Evolutionary conservation across 1,140 invertebrate species (phyloP).

Genomic region (Drosophila trapezifrons): DNA sequence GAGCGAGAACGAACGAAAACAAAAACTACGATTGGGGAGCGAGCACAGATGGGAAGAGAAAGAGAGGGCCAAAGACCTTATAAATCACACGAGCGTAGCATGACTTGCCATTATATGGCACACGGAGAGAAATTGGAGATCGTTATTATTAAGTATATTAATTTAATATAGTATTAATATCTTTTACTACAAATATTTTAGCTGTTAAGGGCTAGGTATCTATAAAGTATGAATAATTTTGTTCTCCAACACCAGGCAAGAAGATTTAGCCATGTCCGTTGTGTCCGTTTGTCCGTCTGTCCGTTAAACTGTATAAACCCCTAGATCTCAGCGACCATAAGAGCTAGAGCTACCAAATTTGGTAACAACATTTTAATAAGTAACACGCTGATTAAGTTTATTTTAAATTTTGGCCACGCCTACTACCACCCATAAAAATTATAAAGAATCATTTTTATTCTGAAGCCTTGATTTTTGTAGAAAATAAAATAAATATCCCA

Average conservation of each 20-base stretch:
- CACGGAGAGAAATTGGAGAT: constrained; percentile 22
- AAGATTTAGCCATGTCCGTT: not conserved
- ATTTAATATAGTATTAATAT: not conserved
- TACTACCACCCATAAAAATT: too few relatives aligned
- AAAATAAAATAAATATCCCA: too few relatives aligned
- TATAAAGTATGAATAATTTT: not conserved
- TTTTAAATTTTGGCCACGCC: too few relatives aligned
- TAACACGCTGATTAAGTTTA: too few relatives aligned
- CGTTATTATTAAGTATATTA: not conserved
- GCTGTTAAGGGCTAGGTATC: too few relatives aligned
- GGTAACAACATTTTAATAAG: too few relatives aligned
- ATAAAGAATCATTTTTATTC: too few relatives aligned
- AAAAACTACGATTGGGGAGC: constrained; percentile 37
- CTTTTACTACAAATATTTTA: not conserved
- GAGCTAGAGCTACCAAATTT: not conserved
- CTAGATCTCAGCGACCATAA: not conserved
- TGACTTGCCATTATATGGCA: constrained; percentile 69
- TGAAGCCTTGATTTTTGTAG: too few relatives aligned
- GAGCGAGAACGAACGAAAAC: constrained; percentile 37
- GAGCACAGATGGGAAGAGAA: constrained; percentile 10
- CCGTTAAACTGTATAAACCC: too few relatives aligned
- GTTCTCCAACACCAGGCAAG: too few relatives aligned
- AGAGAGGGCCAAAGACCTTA: constrained; percentile 76
- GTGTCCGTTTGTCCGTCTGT: not conserved
- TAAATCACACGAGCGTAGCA: constrained; percentile 81